A percentile compares a stretch with the other conserved stretches of the same genome.
Evolutionary conservation across 2,797 vertebrate species (phyloP).

Genomic region (Tachyglossus aculeatus): DNA sequence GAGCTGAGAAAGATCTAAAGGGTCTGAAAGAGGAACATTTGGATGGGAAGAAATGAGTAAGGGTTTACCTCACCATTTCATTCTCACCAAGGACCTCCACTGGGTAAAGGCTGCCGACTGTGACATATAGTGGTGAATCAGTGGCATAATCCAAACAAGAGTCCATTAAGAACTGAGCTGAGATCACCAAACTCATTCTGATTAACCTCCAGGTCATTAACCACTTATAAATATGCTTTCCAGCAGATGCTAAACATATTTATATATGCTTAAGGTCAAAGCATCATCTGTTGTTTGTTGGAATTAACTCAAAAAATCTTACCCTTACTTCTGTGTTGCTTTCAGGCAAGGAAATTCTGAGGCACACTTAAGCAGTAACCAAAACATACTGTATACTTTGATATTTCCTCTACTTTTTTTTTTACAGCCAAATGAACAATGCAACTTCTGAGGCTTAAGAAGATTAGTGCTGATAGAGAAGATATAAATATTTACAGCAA

Average conservation of each 20-base stretch:
- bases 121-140: constrained; percentile 68
- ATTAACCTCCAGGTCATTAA: constrained; percentile 62
- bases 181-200: constrained; percentile 59
- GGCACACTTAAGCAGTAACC: neutral
- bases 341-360: constrained; percentile 42
- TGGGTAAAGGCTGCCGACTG: constrained; percentile 50
- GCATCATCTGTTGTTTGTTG: constrained; percentile 48
- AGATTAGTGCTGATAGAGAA: too few relatives aligned
- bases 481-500: too few relatives aligned
- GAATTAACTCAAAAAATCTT: constrained; percentile 53
- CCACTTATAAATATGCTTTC: constrained; percentile 55
- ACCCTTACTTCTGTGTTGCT: constrained; percentile 60
- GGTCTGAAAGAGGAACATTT: neutral
- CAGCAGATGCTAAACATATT: constrained; percentile 56
- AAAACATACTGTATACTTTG: neutral
- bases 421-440: neutral
- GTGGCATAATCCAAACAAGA: constrained; percentile 42
- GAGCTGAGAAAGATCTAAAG: constrained; percentile 39
- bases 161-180: constrained; percentile 56
- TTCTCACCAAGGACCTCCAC: constrained; percentile 39
- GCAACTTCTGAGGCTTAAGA: too few relatives aligned
- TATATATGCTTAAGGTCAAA: constrained; percentile 61
- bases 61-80: constrained; percentile 53
- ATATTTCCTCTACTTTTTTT: neutral
- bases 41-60: constrained; percentile 40